Evolutionary conservation across 2,888 invertebrate species (phyloP).

Genomic region (Cosmopolites sordidus): DNA sequence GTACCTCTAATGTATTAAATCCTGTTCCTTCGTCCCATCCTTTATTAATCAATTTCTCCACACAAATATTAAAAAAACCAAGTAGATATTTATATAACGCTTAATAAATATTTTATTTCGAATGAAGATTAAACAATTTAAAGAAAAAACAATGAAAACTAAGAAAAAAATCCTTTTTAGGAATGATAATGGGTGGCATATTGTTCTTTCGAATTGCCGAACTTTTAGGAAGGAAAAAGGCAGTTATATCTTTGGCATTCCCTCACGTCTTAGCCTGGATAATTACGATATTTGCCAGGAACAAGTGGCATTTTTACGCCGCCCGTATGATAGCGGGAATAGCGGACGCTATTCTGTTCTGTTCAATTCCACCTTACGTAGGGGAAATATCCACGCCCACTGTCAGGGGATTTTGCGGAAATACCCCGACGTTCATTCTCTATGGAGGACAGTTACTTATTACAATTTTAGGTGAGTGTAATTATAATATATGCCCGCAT

Average conservation of each 20-base stretch:
- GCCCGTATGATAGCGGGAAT: constrained; percentile 14
- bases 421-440: constrained; percentile 13
- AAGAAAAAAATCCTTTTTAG: constrained; percentile 14
- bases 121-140: too few species aligned
- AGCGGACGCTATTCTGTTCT: constrained; percentile 14
- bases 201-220: constrained; percentile 13
- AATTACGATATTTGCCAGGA: constrained; percentile 14
- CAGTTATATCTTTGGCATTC: constrained; percentile 8
- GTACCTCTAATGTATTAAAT: too few species aligned
- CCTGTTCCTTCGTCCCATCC: too few species aligned
- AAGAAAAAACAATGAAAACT: too few species aligned
- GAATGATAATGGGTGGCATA: constrained; percentile 11
- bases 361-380: constrained; percentile 16
- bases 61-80: too few species aligned
- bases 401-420: constrained; percentile 17
- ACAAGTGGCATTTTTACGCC: constrained; percentile 19
- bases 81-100: too few species aligned
- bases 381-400: constrained; percentile 18
- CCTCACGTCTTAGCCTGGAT: constrained; percentile 14
- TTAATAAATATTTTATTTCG: too few species aligned
- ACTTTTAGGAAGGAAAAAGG: constrained; percentile 15
- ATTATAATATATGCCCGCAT: not conserved
- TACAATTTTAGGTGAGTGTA: constrained; percentile 22
- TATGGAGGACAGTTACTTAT: constrained; percentile 40
- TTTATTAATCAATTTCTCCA: too few species aligned